Base-by-base conservation (phyloP, 2,888 invertebrate genomes). In the Xanthorhoe designata region DNA sequence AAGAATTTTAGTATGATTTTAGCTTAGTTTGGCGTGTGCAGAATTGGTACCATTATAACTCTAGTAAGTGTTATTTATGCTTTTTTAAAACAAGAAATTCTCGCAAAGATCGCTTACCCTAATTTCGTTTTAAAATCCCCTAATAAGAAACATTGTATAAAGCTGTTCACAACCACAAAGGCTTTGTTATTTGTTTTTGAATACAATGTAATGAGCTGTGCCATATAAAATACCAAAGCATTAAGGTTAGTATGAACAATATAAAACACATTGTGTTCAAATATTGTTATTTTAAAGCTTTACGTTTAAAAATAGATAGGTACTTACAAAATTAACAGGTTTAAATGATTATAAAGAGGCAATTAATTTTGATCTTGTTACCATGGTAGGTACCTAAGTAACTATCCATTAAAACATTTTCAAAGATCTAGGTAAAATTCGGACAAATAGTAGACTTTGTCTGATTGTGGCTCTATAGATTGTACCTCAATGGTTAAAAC, bases 171-270 rank as follows among this genome's bases (percentile, higher is more conserved):
- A 19, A 9, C 50, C 24, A 51, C 50, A 51, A 9, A 51, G 49
- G 19, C 50, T 47, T 17, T 17, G 17, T 47, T 15, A 47, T 54
- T 54, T 54, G 35, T 38, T 54, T 54, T 47, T 47, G 47, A 47
- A 17, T 47, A 32, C 47, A 47, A 47, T 15, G 17, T 42, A 42
- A 42, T 42, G 38, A 42, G 38, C 13, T 42, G 38, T 13, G 38
- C 38, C 38, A 42, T 42, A n/a, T n/a, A 42, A 42, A 42, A 42
- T 42, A 42, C 38, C 38, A 42, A 42, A 13, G 13, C 3, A 42
- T 42, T 42, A 42, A 13, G 38, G 38, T 13, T 42, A 13, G 13
- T 3, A 42, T 42, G 38, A 42, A 42, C 38, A 42, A 13, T 42
- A 42, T 7, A 32, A 32, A 42, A 42, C 13, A 42, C 13, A 42